Evolutionary conservation across 1,140 invertebrate species (phyloP).

Genomic region (Pararge aegeria): DNA sequence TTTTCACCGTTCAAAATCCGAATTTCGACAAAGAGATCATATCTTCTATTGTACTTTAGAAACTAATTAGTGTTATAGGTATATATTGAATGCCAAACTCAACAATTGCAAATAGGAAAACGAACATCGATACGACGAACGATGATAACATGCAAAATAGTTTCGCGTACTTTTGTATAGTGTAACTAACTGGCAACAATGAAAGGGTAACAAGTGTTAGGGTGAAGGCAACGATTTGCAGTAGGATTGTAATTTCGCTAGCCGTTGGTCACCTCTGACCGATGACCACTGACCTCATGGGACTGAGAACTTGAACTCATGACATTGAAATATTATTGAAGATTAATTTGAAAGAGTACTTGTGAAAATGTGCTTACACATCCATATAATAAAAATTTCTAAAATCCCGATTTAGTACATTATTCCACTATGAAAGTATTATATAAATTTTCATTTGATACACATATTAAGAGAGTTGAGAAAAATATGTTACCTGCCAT

Average conservation of each 20-base stretch:
- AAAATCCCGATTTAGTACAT: too few species aligned
- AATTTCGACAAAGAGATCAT: background rate
- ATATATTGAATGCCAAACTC: background rate
- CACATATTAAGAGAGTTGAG: too few species aligned
- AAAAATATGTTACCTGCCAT: too few species aligned
- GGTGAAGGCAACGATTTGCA: slow-evolving; percentile 35
- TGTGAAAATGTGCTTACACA: background rate
- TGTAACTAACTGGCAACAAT: slow-evolving; percentile 22
- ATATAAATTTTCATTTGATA: too few species aligned
- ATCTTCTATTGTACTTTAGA: background rate
- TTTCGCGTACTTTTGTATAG: slow-evolving; percentile 9
- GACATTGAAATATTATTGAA: slow-evolving; percentile 37
- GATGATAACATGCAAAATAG: background rate
- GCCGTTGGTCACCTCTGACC: slow-evolving; percentile 74
- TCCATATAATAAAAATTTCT: background rate
- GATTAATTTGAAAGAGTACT: background rate
- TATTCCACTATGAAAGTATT: too few species aligned
- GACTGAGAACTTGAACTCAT: slow-evolving; percentile 50
- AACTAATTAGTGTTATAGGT: too few species aligned
- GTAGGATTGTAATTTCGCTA: slow-evolving; percentile 40
- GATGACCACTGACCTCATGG: slow-evolving; percentile 50
- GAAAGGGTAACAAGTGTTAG: slow-evolving; percentile 37
- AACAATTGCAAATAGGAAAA: background rate
- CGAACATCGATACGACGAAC: too few species aligned
- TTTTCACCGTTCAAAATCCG: background rate